Evolutionary conservation across 1,140 invertebrate species (phyloP), one percentile per base, ranked within the genome.

Genomic region (Pygmarrhopalites habei): DNA sequence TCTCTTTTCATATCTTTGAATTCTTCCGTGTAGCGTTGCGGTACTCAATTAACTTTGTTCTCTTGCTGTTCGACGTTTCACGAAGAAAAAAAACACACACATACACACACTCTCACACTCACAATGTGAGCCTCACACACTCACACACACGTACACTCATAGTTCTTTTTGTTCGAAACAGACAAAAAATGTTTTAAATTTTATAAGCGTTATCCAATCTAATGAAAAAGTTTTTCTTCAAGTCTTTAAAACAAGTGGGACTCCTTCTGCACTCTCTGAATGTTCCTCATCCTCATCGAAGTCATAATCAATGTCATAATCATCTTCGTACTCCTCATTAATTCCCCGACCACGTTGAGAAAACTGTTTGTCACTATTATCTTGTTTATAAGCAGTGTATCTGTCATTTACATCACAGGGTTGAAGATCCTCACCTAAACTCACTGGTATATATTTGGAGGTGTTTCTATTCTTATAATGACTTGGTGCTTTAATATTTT

Each of bases 161-260:
- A n/a, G n/a, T n/a, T n/a, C n/a, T n/a, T n/a, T n/a, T n/a, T n/a
- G n/a, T n/a, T n/a, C n/a, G n/a, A n/a, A n/a, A n/a, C n/a, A n/a
- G n/a, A n/a, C n/a, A n/a, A n/a, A n/a, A n/a, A n/a, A n/a, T n/a
- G n/a, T n/a, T n/a, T n/a, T n/a, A n/a, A n/a, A n/a, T n/a, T n/a
- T n/a, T n/a, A n/a, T n/a, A n/a, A n/a, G n/a, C n/a, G n/a, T n/a
- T n/a, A n/a, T n/a, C n/a, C n/a, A n/a, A n/a, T n/a, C n/a, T n/a
- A n/a, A n/a, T n/a, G n/a, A n/a, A n/a, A n/a, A n/a, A n/a, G n/a
- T n/a, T n/a, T n/a, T n/a, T n/a, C n/a, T n/a, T n/a, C 21, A 46
- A 21, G 15, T 46, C 60, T 69, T 69, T 58, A 69, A 39, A 44
- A 69, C 67, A 39, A 69, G 58, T 55, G 67, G 67, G 44, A 64